Percentiles rank a stretch among this genome's conserved stretches.
Conservation (phyloP, 2,888 invertebrate genomes). For the Ypsolopha scabrella region DNA sequence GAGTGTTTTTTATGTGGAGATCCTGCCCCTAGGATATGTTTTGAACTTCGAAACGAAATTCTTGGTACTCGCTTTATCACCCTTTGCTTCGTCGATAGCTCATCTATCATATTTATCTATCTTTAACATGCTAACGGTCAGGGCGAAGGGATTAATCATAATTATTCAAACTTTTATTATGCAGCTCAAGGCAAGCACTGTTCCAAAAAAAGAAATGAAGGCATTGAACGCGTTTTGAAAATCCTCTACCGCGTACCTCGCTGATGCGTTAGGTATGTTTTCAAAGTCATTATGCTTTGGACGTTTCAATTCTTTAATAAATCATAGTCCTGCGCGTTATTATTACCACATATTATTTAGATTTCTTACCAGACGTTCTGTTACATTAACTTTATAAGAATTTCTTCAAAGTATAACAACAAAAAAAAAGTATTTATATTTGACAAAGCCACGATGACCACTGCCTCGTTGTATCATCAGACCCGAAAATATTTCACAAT, state of each 20-base stretch:
- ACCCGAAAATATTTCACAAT: slow-evolving; percentile 1
- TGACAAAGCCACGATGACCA: background rate
- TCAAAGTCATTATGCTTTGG: background rate
- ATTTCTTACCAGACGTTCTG: no score
- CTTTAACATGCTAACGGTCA: slow-evolving; percentile 11
- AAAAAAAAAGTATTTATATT: slow-evolving; percentile 10
- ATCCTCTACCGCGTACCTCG: slow-evolving; percentile 3
- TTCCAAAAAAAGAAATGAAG: background rate
- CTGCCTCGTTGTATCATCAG: no score
- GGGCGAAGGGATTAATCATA: slow-evolving; percentile 15
- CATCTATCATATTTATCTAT: slow-evolving; percentile 23
- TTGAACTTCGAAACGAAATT: background rate
- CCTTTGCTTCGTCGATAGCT: slow-evolving; percentile 5
- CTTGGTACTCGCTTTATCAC: slow-evolving; percentile 8
- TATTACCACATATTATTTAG: slow-evolving; percentile 4
- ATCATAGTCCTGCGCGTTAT: background rate
- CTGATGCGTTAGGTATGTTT: background rate
- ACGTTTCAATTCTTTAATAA: background rate
- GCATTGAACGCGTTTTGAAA: slow-evolving; percentile 4
- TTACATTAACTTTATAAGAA: no score
- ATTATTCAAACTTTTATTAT: slow-evolving; percentile 21
- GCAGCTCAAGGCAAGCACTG: slow-evolving; percentile 13
- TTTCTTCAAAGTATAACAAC: no score
- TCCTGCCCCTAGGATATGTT: background rate
- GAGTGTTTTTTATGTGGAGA: background rate